Conservation (phyloP, 1,140 invertebrate genomes). For the Drosophila pseudoananassae region DNA sequence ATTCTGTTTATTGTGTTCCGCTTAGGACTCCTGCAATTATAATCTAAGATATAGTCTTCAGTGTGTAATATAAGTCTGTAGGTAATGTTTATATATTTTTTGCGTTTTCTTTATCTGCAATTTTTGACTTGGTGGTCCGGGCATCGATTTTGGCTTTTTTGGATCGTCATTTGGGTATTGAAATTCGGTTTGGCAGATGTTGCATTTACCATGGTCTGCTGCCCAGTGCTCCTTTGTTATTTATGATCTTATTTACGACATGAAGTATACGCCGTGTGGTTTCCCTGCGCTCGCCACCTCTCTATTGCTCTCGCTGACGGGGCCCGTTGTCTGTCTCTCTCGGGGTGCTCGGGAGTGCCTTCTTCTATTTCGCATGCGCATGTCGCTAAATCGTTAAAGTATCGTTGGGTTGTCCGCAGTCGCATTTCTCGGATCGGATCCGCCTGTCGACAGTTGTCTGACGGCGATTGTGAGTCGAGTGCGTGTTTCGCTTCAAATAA, state of each 20-base stretch:
- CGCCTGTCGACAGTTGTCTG: slow-evolving; percentile 56
- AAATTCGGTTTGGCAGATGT: slow-evolving; percentile 23
- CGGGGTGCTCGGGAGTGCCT: slow-evolving; percentile 17
- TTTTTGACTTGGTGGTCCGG: slow-evolving; percentile 5
- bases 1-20: no score
- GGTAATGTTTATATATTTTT: neutral
- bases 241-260: slow-evolving; percentile 47
- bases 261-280: slow-evolving; percentile 41
- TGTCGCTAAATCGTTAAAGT: slow-evolving; percentile 33
- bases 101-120: neutral
- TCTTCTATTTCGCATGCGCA: slow-evolving; percentile 69
- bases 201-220: slow-evolving; percentile 18
- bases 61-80: no score
- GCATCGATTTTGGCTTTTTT: slow-evolving; percentile 9
- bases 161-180: slow-evolving; percentile 5
- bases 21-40: no score
- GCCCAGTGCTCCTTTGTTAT: slow-evolving; percentile 21
- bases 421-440: slow-evolving; percentile 45
- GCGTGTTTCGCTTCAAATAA: slow-evolving; percentile 56
- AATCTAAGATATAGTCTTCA: no score
- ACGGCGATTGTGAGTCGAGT: slow-evolving; percentile 66
- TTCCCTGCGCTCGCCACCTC: neutral
- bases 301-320: neutral
- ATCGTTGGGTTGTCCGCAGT: slow-evolving; percentile 16
- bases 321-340: slow-evolving; percentile 16